Evolutionary conservation across 2,113 vertebrate species (phyloP).

Genomic region (Psilopsiagon aurifrons): DNA sequence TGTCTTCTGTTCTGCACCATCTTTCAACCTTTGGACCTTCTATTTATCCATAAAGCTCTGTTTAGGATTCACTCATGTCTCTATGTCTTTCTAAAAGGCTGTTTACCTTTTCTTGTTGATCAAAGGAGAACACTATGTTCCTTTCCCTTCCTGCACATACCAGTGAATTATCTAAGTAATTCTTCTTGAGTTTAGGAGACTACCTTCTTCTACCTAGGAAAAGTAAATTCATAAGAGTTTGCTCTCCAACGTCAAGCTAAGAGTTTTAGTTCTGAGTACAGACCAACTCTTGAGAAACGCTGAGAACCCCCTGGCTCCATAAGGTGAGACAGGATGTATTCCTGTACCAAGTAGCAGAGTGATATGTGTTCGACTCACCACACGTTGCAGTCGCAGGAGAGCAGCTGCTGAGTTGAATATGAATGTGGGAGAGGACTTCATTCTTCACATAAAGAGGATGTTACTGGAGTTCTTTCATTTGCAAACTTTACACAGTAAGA

Average conservation of each 20-base stretch:
- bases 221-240: neutral
- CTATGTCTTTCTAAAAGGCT: neutral
- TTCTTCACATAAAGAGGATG: neutral
- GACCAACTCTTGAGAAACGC: neutral
- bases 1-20: neutral
- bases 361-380: neutral
- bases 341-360: neutral
- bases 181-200: neutral
- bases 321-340: neutral
- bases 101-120: neutral
- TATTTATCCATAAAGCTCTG: neutral
- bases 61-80: neutral
- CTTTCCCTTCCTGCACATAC: neutral
- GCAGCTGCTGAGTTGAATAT: neutral
- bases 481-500: neutral
- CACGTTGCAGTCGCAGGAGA: neutral
- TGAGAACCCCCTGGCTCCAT: neutral
- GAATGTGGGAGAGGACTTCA: neutral
- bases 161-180: neutral
- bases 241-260: neutral
- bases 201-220: neutral
- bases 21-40: neutral
- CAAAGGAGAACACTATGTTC: neutral
- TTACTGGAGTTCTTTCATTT: neutral
- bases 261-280: neutral